Evolutionary conservation across 1,140 invertebrate species (phyloP), one percentile per base, ranked within the genome.

Genomic region (Streblospio benedicti): DNA sequence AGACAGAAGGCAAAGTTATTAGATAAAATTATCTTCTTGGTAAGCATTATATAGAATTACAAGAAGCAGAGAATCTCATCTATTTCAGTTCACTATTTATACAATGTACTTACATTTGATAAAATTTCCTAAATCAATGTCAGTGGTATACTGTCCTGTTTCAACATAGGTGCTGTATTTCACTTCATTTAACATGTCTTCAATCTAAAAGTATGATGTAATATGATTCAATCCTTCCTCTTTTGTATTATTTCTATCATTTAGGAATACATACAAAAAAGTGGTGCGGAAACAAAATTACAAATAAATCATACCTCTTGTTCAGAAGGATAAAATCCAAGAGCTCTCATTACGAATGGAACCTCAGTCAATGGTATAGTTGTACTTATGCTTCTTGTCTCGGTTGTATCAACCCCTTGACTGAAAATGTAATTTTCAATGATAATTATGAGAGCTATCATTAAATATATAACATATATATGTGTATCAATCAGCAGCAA

Each of bases 311-410:
- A n/a, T 69, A 85, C 86, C 79, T 88, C 86, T 75, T 85, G 82
- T 68, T 87, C 84, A 1, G 83, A 84, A 3, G 85, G 85, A 71
- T 85, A 88, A 74, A 81, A 87, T 56, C 86, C 86, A 66, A 87
- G 77, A n/a, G 85, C 84, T 62, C 86, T 76, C 81, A 88, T 84
- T 0, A 88, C 71, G 75, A 85, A 85, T 12, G 86, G 84, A 51
- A 89, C 73, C 65, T 87, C 84, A 27, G 81, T 78, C 4, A 86
- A 74, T 1, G 78, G 76, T 18, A 88, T 83, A 52, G 73, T 79
- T 27, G 83, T 80, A 1, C 79, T 79, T 5, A 86, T 80, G 16
- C 74, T 70, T 56, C 85, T 72, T 49, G 78, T 78, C 1, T 80
- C 78, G 44, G 80, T 82, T 0, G 82, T 83, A 68, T 85, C 83